Evolutionary conservation across 2,113 vertebrate species (phyloP), one percentile per base, ranked within the genome.

Genomic region (Asarcornis scutulata): DNA sequence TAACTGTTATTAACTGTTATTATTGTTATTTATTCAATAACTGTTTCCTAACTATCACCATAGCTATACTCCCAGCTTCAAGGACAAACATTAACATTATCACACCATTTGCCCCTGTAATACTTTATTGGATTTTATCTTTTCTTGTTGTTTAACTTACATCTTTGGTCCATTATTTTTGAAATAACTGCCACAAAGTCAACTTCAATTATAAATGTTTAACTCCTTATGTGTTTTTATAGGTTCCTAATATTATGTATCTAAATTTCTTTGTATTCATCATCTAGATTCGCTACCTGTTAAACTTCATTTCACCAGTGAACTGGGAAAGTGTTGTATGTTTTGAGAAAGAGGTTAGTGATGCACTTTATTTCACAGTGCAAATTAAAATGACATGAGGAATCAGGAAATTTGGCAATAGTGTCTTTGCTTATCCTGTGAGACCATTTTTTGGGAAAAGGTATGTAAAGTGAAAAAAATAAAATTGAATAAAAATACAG

Each of bases 321-420:
- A 82, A 48, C 6, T 40, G 38, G 17, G 16, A 14, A 76, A 64
- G 3, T 5, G 1, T 11, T 31, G 3, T 3, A 26, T 20, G 17
- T 27, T 80, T 15, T 59, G 21, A 87, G 26, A 18, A 79, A 46
- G 9, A 69, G 3, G 4, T 8, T 69, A 23, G 7, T 48, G 4
- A 58, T 16, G 6, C 29, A n/a, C 0, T 0, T 3, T 14, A 1
- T 12, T n/a, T 81, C 25, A 64, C 2, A 32, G 4, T 50, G 3
- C 15, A 92, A 72, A 64, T n/a, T 46, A 40, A 38, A 75, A 40
- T 29, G 10, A 1, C 1, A 4, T 25, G 8, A 77, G 74, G 12
- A 63, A 44, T 0, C 29, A 20, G 8, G 8, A 86, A 77, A 75
- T 29, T 38, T 68, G 3, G 21, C 32, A n/a, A 2, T 2, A 15